Conservation (phyloP, 2,888 invertebrate species). For the Nemapogon koenigi region DNA sequence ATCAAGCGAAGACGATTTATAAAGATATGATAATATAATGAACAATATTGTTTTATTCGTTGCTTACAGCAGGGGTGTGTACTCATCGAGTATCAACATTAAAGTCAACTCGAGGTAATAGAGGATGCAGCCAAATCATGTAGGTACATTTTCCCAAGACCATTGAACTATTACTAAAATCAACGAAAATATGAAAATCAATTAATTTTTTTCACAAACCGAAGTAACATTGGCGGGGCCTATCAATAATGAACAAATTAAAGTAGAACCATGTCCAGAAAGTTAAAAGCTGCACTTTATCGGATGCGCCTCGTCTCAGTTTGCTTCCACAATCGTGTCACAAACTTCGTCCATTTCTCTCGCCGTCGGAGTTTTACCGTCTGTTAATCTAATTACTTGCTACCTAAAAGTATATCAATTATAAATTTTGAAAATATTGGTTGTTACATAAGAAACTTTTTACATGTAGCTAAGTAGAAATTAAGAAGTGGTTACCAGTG, state of each 20-base stretch:
- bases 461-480: neutral
- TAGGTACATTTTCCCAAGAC: too few species aligned
- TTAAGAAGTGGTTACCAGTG: too few species aligned
- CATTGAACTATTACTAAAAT: neutral
- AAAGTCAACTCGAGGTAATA: too few species aligned
- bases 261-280: constrained; percentile 5
- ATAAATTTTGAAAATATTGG: neutral
- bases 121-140: too few species aligned
- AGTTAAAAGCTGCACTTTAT: constrained; percentile 8
- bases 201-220: too few species aligned
- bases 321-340: constrained; percentile 5
- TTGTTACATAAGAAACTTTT: neutral
- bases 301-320: neutral
- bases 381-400: neutral
- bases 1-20: too few species aligned
- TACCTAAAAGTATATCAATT: neutral
- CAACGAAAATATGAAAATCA: neutral
- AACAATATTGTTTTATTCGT: too few species aligned
- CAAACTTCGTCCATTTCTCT: constrained; percentile 8
- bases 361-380: too few species aligned
- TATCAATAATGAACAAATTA: constrained; percentile 9
- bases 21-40: too few species aligned
- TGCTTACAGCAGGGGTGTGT: too few species aligned
- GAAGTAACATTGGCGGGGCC: too few species aligned
- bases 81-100: too few species aligned